These are phyloP conservation scores for Aelia acuminata DNA, from an alignment of 2,888 invertebrate species.

Conservation along the genomic window DNA sequence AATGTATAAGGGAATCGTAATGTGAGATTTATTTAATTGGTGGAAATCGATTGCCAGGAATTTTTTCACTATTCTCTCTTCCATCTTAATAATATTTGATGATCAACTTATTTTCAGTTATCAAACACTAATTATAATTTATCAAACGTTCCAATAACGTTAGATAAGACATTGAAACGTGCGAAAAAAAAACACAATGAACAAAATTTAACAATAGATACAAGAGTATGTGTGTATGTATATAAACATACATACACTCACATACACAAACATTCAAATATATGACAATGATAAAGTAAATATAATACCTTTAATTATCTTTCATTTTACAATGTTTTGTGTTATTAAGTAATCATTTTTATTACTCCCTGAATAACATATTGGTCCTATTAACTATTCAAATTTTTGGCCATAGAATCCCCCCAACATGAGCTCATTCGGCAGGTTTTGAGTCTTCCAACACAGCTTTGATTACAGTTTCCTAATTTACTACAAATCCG, in stretches of 20 bases:
- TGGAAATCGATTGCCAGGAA: background rate
- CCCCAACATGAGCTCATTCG: background rate
- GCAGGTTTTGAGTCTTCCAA: background rate
- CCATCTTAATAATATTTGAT: background rate
- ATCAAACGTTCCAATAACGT: background rate
- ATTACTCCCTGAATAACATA: constrained; percentile 27
- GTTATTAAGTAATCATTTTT: background rate
- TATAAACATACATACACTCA: background rate
- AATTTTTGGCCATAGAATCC: background rate
- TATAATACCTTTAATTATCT: background rate
- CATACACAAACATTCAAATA: background rate
- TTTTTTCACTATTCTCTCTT: background rate
- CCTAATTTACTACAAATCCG: background rate
- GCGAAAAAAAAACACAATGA: background rate
- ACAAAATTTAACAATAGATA: background rate
- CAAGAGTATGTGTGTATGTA: background rate
- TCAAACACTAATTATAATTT: background rate
- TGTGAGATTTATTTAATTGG: background rate
- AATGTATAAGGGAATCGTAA: background rate
- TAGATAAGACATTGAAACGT: background rate
- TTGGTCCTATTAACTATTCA: background rate
- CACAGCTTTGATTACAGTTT: background rate
- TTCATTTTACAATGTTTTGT: background rate
- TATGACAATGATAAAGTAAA: no score
- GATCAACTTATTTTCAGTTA: background rate